phyloP scores from a whole-genome alignment of 2,888 invertebrate species.

The Lasioglossum leucozonium region DNA sequence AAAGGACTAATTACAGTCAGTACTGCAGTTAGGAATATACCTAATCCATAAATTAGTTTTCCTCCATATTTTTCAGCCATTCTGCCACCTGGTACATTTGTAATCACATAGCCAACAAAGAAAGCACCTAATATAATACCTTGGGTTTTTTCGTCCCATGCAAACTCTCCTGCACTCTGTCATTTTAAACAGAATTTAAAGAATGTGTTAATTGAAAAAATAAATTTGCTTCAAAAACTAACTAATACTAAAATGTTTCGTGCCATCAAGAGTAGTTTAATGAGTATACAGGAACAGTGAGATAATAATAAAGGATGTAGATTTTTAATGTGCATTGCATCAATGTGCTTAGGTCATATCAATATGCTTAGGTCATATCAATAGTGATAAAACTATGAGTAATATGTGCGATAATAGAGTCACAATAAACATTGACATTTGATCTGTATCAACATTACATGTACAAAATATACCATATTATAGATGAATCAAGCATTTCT shows the following conservation, averaged over 20 bases:
- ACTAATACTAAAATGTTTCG: not conserved
- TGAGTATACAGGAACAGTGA: not conserved
- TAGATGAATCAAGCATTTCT: not conserved
- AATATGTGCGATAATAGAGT: slow-evolving; percentile 56
- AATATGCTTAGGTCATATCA: slow-evolving; percentile 41
- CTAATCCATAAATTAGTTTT: slow-evolving; percentile 93
- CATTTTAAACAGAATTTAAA: slow-evolving; percentile 77
- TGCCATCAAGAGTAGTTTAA: not conserved
- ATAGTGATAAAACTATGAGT: slow-evolving; percentile 63
- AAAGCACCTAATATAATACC: slow-evolving; percentile 93
- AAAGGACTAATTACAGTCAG: slow-evolving; percentile 94
- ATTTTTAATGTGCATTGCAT: slow-evolving; percentile 7
- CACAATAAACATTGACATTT: slow-evolving; percentile 40
- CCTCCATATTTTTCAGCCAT: slow-evolving; percentile 95
- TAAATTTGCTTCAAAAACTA: not conserved
- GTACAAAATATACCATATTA: not conserved
- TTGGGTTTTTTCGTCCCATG: slow-evolving; percentile 92
- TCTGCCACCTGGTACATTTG: slow-evolving; percentile 93
- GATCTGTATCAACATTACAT: slow-evolving; percentile 24
- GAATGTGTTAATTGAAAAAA: not conserved
- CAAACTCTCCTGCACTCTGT: slow-evolving; percentile 89
- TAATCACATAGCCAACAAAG: slow-evolving; percentile 93
- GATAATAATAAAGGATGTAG: slow-evolving; percentile 25
- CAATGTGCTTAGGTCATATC: slow-evolving; percentile 33
- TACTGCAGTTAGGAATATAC: slow-evolving; percentile 92